phyloP scores from a whole-genome alignment of 1,140 invertebrate genomes.

The Drosophila equinoxialis region DNA sequence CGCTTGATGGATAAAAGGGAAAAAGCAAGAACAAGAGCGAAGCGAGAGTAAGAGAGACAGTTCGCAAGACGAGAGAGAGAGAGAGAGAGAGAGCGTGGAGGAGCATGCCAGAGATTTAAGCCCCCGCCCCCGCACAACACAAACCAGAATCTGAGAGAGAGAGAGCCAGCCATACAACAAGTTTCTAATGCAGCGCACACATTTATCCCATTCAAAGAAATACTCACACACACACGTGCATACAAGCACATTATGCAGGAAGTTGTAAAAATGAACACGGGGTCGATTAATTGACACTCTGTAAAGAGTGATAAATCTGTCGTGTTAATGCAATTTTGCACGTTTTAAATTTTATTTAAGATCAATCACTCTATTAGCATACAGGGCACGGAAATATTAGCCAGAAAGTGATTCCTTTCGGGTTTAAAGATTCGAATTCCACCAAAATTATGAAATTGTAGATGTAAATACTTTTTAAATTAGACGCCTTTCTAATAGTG shows the following conservation, averaged over 20 bases:
- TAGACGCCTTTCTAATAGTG: too few relatives aligned
- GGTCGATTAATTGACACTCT: conserved; percentile 31
- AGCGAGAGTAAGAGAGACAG: conserved; percentile 12
- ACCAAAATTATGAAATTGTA: too few relatives aligned
- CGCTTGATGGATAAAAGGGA: conserved; percentile 66
- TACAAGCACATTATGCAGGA: conserved; percentile 1
- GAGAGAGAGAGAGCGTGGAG: conserved; percentile 19
- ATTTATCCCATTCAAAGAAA: conserved; percentile 71
- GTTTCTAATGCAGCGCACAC: conserved; percentile 69
- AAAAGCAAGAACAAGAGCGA: conserved; percentile 40
- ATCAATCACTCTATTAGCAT: too few relatives aligned
- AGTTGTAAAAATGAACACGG: conserved; percentile 13
- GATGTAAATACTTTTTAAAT: too few relatives aligned
- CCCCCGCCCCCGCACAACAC: conserved; percentile 11
- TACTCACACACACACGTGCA: conserved; percentile 28
- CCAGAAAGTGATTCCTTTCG: too few relatives aligned
- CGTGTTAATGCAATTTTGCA: neutral
- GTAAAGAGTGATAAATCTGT: neutral
- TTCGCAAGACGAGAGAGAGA: neutral
- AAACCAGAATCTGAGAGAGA: conserved; percentile 38
- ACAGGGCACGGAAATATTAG: too few relatives aligned
- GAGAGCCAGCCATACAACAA: conserved; percentile 51
- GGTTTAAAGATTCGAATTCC: too few relatives aligned
- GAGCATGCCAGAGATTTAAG: conserved; percentile 19
- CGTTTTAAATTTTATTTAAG: too few relatives aligned